These are phyloP conservation scores for Papilio aristodemus DNA, from an alignment of 1,140 invertebrate genomes.

Conservation along the genomic window DNA sequence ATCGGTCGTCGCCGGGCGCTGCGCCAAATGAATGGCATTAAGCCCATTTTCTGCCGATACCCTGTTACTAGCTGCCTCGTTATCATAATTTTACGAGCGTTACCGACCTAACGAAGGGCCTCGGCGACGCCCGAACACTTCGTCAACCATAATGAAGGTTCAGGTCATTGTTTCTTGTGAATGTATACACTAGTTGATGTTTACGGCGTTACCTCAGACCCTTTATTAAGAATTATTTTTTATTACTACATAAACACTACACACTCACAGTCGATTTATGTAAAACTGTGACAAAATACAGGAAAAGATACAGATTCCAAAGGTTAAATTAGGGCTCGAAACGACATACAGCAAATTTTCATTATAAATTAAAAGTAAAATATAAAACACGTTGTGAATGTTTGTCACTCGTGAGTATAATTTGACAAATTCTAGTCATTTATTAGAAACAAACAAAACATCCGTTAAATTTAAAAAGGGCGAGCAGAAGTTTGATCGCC, in stretches of 20 bases:
- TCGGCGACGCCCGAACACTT: neutral
- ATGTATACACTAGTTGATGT: neutral
- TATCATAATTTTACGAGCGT: conserved; percentile 24
- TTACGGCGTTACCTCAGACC: neutral
- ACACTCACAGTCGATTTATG: no score
- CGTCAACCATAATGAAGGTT: conserved; percentile 16
- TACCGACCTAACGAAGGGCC: neutral
- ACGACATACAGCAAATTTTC: no score
- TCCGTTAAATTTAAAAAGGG: conserved; percentile 25
- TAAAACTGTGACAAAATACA: no score
- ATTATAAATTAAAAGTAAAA: no score
- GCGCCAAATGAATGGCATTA: conserved; percentile 14
- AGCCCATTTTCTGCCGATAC: conserved; percentile 6
- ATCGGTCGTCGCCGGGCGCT: neutral
- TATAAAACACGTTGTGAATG: neutral
- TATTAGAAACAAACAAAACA: conserved; percentile 25
- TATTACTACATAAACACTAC: no score
- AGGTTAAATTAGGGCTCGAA: no score
- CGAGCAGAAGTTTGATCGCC: conserved; percentile 34
- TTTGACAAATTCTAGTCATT: conserved; percentile 24
- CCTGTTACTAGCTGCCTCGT: conserved; percentile 2
- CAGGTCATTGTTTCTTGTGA: conserved; percentile 1
- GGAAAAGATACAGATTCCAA: no score
- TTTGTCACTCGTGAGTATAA: conserved; percentile 22
- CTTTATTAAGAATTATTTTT: no score